Evolutionary conservation across 2,113 vertebrate species (phyloP), one percentile per base, ranked within the genome.

Genomic region (Pseudopipra pipra): DNA sequence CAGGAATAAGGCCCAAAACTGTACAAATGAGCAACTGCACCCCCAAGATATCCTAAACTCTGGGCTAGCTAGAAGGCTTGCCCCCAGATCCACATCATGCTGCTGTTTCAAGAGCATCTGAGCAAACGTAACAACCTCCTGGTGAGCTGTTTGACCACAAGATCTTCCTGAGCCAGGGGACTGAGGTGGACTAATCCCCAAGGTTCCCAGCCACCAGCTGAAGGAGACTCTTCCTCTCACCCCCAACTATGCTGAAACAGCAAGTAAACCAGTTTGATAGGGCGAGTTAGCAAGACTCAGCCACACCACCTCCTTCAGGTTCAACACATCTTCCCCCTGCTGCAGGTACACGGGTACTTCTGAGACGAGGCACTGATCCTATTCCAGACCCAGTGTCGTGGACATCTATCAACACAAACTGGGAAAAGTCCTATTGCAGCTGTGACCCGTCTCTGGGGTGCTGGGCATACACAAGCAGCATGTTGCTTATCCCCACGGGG

Each of bases 401-500:
- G 49, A 22, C 0, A 31, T 18, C 14, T 11, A 9, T 8, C 43
- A 47, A 6, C 41, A n/a, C 8, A 14, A 27, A 22, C 5, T 13
- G 25, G 23, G 30, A 33, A 16, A 63, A 52, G 14, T 44, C 8
- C 4, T 4, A 6, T 4, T 31, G 52, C 3, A 21, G 47, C 7
- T 18, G 20, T 3, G 20, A 25, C 47, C 28, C 3, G 35, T 18
- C 51, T 35, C 51, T 12, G 17, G 5, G 8, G 2, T 44, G 13
- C 54, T 85, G 44, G 33, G 65, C 54, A 59, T 2, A 31, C 19
- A 28, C 9, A 55, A 59, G 47, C 37, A 81, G 28, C 7, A 11
- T 0, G 2, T 12, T 62, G 13, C 16, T 43, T 37, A 6, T 20
- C 35, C 66, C 37, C 44, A 9, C 0, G 0, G 1, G 44, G 31